A percentile compares a stretch with the other conserved stretches of the same genome.
Conservation (phyloP, 1,140 invertebrate species). For the Tetragonula clypearis region DNA sequence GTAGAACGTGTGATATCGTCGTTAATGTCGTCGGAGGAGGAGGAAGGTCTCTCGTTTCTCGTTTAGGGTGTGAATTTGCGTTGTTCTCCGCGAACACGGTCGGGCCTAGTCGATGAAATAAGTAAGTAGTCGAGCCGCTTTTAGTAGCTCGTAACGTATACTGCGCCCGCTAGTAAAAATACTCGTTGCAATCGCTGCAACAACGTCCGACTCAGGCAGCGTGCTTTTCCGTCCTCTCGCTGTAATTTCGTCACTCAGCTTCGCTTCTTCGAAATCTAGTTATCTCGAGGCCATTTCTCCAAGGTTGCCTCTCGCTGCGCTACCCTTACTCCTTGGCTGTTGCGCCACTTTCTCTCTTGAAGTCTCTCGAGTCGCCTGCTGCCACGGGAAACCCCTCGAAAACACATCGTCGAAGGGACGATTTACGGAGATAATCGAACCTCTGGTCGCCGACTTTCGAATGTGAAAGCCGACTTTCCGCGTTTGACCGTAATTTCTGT, state of each 20-base stretch:
- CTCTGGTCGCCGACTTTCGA: not conserved
- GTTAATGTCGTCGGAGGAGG: not conserved
- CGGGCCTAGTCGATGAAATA: slow-evolving; percentile 43
- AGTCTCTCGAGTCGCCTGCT: not conserved
- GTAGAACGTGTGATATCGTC: not conserved
- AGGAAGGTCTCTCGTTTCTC: not conserved
- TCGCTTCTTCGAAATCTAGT: not conserved
- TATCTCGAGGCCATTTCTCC: not conserved
- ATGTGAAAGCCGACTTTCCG: not conserved
- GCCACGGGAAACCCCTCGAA: not conserved
- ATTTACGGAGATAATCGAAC: not conserved
- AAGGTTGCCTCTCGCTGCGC: not conserved
- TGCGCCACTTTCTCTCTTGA: no score
- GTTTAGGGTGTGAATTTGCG: not conserved
- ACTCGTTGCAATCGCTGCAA: slow-evolving; percentile 50
- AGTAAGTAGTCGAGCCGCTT: slow-evolving; percentile 29
- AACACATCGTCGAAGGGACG: not conserved
- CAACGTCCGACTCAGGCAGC: slow-evolving; percentile 26
- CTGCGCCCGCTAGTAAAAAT: slow-evolving; percentile 66
- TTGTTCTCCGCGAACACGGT: not conserved
- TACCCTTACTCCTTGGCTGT: not conserved
- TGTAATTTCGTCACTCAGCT: not conserved
- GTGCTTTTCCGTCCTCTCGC: not conserved
- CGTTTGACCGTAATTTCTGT: slow-evolving; percentile 24
- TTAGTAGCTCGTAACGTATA: slow-evolving; percentile 54